A percentile compares a stretch with the other conserved stretches of the same genome.
phyloP scores from a whole-genome alignment of 2,113 vertebrate species.

The Cheilinus undulatus region DNA sequence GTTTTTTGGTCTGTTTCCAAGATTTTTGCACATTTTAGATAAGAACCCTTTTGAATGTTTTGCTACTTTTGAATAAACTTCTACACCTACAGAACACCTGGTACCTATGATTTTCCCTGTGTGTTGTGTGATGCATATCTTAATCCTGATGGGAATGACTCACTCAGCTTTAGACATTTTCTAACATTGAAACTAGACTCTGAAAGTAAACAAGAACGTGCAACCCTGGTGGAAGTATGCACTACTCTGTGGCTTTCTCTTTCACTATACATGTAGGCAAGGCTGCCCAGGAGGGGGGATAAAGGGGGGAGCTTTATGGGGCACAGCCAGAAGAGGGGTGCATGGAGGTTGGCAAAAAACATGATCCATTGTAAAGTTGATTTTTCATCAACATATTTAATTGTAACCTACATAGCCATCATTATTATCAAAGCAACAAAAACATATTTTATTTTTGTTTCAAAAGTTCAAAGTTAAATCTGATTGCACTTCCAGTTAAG shows the following conservation, averaged over 20 bases:
- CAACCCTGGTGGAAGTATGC: background rate
- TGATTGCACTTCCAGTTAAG: too few species aligned
- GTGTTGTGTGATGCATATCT: slow-evolving; percentile 1
- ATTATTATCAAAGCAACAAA: too few species aligned
- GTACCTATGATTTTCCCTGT: background rate
- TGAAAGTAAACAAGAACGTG: background rate
- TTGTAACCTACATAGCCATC: too few species aligned
- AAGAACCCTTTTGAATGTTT: background rate
- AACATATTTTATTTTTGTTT: too few species aligned
- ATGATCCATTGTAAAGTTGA: too few species aligned
- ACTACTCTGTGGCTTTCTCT: background rate
- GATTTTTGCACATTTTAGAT: slow-evolving; percentile 7
- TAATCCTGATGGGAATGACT: background rate
- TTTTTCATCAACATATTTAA: too few species aligned
- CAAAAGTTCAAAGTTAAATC: too few species aligned
- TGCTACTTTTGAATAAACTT: background rate
- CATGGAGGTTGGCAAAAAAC: too few species aligned
- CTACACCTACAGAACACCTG: background rate
- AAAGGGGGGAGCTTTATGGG: too few species aligned
- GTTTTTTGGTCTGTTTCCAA: background rate
- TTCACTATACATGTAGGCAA: background rate
- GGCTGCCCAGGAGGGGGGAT: too few species aligned
- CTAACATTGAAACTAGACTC: too few species aligned
- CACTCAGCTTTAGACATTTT: background rate
- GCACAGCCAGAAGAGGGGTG: too few species aligned